Conservation (phyloP, 64 coral and sea anemone species). For the Porites australiensis region DNA sequence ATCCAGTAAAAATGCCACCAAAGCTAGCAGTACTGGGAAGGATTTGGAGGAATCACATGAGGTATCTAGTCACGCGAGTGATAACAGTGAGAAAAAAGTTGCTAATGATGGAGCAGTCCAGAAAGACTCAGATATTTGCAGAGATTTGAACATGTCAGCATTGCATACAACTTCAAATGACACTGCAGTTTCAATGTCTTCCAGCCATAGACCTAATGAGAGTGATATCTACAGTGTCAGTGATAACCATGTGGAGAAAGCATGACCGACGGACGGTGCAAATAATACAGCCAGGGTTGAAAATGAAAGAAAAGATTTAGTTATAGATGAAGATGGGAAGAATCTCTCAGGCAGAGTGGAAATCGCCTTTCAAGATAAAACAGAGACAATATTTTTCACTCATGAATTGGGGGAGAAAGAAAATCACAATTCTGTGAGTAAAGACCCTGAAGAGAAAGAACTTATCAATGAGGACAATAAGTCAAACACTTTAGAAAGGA, state of each 20-base stretch:
- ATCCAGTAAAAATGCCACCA: neutral
- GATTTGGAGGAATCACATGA: neutral
- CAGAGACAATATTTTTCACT: neutral
- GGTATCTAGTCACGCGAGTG: neutral
- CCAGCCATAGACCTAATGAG: neutral
- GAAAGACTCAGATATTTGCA: neutral
- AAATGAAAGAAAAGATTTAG: too few relatives aligned
- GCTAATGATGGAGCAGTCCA: neutral
- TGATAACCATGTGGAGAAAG: too few relatives aligned
- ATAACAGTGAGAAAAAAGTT: neutral
- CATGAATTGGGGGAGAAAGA: neutral
- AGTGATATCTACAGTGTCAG: too few relatives aligned
- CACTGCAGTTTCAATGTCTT: neutral
- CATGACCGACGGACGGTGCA: too few relatives aligned
- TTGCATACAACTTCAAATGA: too few relatives aligned
- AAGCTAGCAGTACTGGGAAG: neutral
- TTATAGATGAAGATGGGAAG: too few relatives aligned
- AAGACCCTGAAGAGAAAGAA: too few relatives aligned
- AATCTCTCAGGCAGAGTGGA: too few relatives aligned
- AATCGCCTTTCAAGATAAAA: too few relatives aligned
- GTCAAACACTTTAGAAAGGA: too few relatives aligned
- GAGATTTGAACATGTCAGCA: neutral
- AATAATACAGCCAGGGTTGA: too few relatives aligned
- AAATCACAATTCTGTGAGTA: neutral
- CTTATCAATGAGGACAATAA: too few relatives aligned